Percentiles rank a stretch among this genome's conserved stretches.
phyloP scores from a whole-genome alignment of 2,888 invertebrate species.

The Papilio elwesi region DNA sequence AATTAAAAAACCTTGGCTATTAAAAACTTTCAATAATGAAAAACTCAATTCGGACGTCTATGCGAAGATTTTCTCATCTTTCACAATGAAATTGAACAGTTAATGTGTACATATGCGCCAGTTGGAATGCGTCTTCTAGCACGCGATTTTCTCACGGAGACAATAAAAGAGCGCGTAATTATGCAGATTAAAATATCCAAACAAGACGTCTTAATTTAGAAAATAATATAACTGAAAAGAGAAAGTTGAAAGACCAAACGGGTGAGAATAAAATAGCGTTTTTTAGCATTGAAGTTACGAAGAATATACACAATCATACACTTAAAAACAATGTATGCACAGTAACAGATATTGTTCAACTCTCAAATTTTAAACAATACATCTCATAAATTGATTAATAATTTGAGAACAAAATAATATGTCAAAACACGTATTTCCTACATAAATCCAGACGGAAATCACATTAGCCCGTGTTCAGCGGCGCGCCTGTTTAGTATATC shows the following conservation, averaged over 20 bases:
- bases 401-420: not conserved
- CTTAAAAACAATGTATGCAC: not conserved
- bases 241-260: slow-evolving; percentile 9
- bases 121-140: slow-evolving; percentile 36
- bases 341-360: not conserved
- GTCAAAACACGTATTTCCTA: slow-evolving; percentile 53
- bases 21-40: not conserved
- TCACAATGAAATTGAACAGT: slow-evolving; percentile 30
- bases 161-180: slow-evolving; percentile 34
- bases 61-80: slow-evolving; percentile 32
- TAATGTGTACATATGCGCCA: slow-evolving; percentile 21
- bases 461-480: slow-evolving; percentile 62
- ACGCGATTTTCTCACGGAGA: slow-evolving; percentile 39
- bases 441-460: slow-evolving; percentile 66
- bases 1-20: not conserved
- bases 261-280: not conserved
- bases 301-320: not conserved
- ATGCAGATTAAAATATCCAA: slow-evolving; percentile 28
- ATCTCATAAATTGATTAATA: too few species aligned
- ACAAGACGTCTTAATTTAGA: slow-evolving; percentile 4
- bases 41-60: slow-evolving; percentile 1
- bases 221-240: slow-evolving; percentile 17
- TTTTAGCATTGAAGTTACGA: too few species aligned
- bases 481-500: slow-evolving; percentile 57
- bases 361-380: not conserved